Percentiles rank a stretch among this genome's conserved stretches.
These are phyloP conservation scores for Aporophyla nigra DNA, from an alignment of 2,888 invertebrate genomes.

Conservation along the genomic window DNA sequence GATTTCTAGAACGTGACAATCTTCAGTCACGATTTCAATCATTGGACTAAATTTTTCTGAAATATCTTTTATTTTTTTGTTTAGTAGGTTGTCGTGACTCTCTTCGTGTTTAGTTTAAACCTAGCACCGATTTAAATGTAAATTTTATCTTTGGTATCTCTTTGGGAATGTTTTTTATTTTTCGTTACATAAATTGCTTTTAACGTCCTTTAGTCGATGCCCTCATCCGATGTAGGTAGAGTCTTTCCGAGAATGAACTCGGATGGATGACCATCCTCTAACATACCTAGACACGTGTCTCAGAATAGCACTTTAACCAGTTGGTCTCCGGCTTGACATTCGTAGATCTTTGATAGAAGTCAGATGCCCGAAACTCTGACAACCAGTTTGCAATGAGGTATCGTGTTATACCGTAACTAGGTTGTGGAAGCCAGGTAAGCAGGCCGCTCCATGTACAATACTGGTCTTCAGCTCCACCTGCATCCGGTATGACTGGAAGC, in stretches of 20 bases:
- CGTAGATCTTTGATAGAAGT: background rate
- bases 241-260: too few species aligned
- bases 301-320: too few species aligned
- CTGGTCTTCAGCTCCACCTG: background rate
- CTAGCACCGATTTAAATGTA: constrained; percentile 16
- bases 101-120: background rate
- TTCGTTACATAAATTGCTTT: constrained; percentile 2
- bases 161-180: constrained; percentile 18
- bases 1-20: constrained; percentile 37
- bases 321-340: background rate
- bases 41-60: constrained; percentile 24
- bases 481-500: background rate
- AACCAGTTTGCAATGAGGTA: background rate
- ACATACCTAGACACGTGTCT: background rate
- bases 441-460: background rate
- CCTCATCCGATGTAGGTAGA: background rate
- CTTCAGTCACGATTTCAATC: constrained; percentile 50
- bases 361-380: background rate
- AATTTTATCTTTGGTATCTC: constrained; percentile 9
- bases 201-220: background rate
- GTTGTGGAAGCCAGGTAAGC: background rate
- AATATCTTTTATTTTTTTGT: constrained; percentile 15
- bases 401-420: background rate
- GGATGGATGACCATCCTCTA: background rate
- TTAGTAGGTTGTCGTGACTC: constrained; percentile 9